A percentile compares a stretch with the other conserved stretches of the same genome.
phyloP scores from a whole-genome alignment of 2,888 invertebrate genomes.

The Metellina segmentata region DNA sequence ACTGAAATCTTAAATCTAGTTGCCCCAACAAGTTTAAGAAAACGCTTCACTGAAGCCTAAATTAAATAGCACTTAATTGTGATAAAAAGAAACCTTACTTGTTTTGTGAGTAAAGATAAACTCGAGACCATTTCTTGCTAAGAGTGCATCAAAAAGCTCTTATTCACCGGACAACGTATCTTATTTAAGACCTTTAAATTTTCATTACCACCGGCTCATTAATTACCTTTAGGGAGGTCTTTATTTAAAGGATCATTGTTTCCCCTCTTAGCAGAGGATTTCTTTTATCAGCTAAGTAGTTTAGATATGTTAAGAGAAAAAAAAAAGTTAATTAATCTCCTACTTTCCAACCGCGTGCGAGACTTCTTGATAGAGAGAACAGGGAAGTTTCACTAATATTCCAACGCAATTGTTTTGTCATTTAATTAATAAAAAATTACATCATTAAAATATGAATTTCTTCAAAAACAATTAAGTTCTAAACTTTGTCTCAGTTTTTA shows the following conservation, averaged over 20 bases:
- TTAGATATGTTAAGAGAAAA: conserved; percentile 26
- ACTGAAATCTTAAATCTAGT: no score
- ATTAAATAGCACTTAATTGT: no score
- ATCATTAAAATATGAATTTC: conserved; percentile 35
- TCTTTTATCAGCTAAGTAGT: conserved; percentile 60
- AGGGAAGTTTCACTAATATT: conserved; percentile 33
- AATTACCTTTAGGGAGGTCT: conserved; percentile 55
- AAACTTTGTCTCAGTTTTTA: not conserved
- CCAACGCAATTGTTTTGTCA: conserved; percentile 52
- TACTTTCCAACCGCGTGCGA: conserved; percentile 16
- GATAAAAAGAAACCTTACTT: no score
- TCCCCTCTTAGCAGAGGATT: conserved; percentile 25
- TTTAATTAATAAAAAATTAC: conserved; percentile 55
- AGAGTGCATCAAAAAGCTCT: conserved; percentile 13
- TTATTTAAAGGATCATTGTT: conserved; percentile 49
- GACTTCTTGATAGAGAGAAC: not conserved
- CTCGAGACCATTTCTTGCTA: no score
- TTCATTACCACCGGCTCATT: conserved; percentile 53
- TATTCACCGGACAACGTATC: conserved; percentile 27
- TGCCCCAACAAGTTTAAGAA: not conserved
- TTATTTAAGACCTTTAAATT: conserved; percentile 46
- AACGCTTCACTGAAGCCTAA: not conserved
- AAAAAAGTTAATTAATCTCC: conserved; percentile 55
- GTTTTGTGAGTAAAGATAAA: no score
- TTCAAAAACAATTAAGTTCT: conserved; percentile 6